Evolutionary conservation across 2,888 invertebrate species (phyloP), one percentile per base, ranked within the genome.

Genomic region (Megamerina dolium): DNA sequence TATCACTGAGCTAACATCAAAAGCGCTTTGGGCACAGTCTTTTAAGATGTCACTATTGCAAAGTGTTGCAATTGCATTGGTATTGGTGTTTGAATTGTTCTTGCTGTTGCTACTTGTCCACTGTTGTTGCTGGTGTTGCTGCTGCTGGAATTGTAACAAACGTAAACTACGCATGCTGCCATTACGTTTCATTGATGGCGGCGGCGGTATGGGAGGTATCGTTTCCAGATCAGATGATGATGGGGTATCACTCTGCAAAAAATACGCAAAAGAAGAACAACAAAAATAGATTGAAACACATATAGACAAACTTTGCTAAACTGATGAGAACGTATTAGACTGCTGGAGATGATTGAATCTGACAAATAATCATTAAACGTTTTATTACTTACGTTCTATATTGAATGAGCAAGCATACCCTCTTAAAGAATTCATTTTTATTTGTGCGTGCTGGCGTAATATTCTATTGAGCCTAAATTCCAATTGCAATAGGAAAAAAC

Each of bases 161-260:
- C 61, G 63, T 51, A 61, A 35, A 42, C 64, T 66, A 27, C 64
- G 65, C 57, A 63, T 52, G 54, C 66, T 64, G 49, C 63, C 66
- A 47, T 66, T 65, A 31, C 65, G 66, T 41, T 65, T 64, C 47
- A 63, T 59, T 34, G 62, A 39, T 12, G 69, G 66, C 41, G 70
- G 69, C 12, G 72, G 69, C 43, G 70, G 70, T 48, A 71, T 66
- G 35, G 71, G 70, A 49, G 70, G 72, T 57, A 71, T 68, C 29
- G 52, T 50, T 46, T 70, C 72, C 47, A 64, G 64, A 58, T 70
- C 70, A 52, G 63, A 64, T 49, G 62, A 56, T 45, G 66, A 64
- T 48, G 59, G 58, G 34, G 63, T 61, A 54, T 70, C 70, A 44
- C 59, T 63, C 68, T 70, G 55, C 17, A 56, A 54, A 18, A 41